Conservation (phyloP, 2,113 vertebrate genomes). For the Psittacara wagleri region DNA sequence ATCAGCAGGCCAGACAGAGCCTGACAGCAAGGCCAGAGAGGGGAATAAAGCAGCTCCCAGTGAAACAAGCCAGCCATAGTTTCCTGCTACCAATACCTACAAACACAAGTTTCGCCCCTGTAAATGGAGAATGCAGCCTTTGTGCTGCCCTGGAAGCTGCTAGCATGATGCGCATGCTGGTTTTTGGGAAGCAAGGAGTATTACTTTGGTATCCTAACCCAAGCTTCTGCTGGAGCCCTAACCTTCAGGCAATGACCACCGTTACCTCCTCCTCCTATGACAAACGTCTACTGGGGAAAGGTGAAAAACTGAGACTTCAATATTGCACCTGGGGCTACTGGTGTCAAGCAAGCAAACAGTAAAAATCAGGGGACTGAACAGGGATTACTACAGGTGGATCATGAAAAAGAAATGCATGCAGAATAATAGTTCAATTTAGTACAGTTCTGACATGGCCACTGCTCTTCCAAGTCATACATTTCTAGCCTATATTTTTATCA, state of each 20-base stretch:
- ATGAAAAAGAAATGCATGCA: neutral
- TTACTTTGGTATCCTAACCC: neutral
- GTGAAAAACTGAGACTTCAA: neutral
- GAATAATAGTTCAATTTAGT: neutral
- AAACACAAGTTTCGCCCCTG: neutral
- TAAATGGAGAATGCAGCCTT: neutral
- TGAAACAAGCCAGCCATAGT: neutral
- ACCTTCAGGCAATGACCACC: fast-evolving
- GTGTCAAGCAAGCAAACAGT: neutral
- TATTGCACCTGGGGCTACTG: neutral
- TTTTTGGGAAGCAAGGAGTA: neutral
- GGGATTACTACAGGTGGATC: neutral
- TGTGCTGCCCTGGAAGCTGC: neutral
- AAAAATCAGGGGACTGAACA: neutral
- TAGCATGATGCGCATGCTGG: neutral
- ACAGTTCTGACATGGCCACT: neutral
- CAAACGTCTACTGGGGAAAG: neutral
- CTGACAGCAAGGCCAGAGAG: fast-evolving
- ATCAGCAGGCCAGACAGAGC: neutral
- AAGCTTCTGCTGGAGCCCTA: neutral
- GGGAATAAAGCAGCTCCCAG: neutral
- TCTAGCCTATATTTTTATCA: neutral
- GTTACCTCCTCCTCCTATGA: neutral
- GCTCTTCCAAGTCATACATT: neutral
- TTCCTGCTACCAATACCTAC: neutral